Evolutionary conservation across 2,888 invertebrate genomes (phyloP).

Genomic region (Oxyteleia sp.): DNA sequence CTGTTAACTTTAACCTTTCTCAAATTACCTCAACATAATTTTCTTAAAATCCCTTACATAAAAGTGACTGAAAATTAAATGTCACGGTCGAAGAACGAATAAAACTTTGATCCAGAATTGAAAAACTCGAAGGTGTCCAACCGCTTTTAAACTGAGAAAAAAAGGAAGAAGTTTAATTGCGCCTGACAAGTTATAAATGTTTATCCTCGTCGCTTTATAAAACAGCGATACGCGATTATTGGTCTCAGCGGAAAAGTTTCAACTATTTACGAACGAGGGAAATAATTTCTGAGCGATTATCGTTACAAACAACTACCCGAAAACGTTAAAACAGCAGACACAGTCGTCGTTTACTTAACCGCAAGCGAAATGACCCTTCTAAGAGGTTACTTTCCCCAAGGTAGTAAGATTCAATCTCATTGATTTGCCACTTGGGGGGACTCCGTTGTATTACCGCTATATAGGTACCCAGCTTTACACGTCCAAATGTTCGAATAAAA

Average conservation of each 20-base stretch:
- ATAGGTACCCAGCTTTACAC: slow-evolving; percentile 35
- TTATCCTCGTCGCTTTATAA: no score
- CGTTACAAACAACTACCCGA: slow-evolving; percentile 19
- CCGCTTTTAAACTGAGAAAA: no score
- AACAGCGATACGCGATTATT: slow-evolving; percentile 9
- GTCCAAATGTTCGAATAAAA: slow-evolving; percentile 41
- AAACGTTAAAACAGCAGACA: slow-evolving; percentile 38
- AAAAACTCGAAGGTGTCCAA: no score
- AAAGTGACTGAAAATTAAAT: no score
- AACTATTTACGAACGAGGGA: slow-evolving; percentile 27
- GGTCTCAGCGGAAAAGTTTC: slow-evolving; percentile 3
- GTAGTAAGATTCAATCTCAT: slow-evolving; percentile 56
- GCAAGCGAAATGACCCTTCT: slow-evolving; percentile 37
- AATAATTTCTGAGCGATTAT: slow-evolving; percentile 47
- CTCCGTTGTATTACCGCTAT: slow-evolving; percentile 11
- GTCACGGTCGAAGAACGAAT: no score
- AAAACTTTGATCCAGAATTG: no score
- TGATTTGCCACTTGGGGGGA: slow-evolving; percentile 50
- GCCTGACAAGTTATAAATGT: no score
- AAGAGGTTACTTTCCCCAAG: slow-evolving; percentile 45
- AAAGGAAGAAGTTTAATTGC: no score
- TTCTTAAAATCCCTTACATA: no score
- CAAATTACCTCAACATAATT: no score
- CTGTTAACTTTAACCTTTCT: no score
- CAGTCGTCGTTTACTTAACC: slow-evolving; percentile 40